phyloP scores from a whole-genome alignment of 1,140 invertebrate genomes.

The Drosophila ogumai region DNA sequence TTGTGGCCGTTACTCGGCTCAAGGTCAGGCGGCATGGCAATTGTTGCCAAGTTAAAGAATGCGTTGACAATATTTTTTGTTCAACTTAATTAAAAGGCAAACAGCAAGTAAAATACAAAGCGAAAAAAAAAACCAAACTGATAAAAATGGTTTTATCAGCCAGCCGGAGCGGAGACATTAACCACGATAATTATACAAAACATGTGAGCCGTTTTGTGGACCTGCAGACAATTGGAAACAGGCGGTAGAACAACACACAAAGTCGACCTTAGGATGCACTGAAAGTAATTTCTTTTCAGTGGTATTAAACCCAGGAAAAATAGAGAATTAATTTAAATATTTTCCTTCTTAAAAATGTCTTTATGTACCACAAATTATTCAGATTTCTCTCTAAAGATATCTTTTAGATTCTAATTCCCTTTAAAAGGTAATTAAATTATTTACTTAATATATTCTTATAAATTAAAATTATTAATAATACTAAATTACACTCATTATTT shows the following conservation, averaged over 20 bases:
- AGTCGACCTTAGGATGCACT: slow-evolving; percentile 49
- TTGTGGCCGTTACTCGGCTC: slow-evolving; percentile 23
- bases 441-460: not conserved
- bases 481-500: too few species aligned
- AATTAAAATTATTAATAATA: not conserved
- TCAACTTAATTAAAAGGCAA: slow-evolving; percentile 83
- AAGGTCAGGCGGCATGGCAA: slow-evolving; percentile 53
- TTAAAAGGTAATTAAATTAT: not conserved
- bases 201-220: slow-evolving; percentile 60
- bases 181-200: slow-evolving; percentile 83
- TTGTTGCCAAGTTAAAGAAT: slow-evolving; percentile 59
- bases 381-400: not conserved
- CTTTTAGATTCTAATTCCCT: not conserved
- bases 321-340: too few species aligned
- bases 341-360: too few species aligned
- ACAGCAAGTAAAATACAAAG: slow-evolving; percentile 53
- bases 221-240: slow-evolving; percentile 47
- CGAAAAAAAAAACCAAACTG: slow-evolving; percentile 22
- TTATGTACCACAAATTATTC: too few species aligned
- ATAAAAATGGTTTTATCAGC: slow-evolving; percentile 50
- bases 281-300: not conserved
- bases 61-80: slow-evolving; percentile 58
- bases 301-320: not conserved
- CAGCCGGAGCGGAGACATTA: slow-evolving; percentile 67
- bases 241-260: slow-evolving; percentile 17